phyloP scores from a whole-genome alignment of 2,113 vertebrate genomes.

The Silurus asotus region DNA sequence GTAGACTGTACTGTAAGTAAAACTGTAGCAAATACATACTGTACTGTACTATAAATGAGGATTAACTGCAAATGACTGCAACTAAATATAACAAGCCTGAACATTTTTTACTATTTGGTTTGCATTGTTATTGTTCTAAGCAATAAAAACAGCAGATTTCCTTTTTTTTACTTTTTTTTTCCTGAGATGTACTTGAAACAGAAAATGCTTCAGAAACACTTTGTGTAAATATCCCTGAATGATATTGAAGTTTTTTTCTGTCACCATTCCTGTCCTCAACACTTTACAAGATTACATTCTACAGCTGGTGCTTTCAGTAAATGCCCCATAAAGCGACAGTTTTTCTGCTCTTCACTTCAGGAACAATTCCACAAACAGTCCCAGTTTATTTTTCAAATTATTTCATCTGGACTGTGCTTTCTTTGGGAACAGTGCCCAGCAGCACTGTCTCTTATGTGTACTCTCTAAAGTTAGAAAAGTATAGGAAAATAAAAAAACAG shows the following conservation, averaged over 20 bases:
- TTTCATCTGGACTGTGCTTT: slow-evolving; percentile 1
- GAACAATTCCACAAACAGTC: not conserved
- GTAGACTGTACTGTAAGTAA: too few relatives aligned
- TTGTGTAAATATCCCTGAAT: not conserved
- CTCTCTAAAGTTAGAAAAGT: slow-evolving; percentile 1
- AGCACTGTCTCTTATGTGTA: not conserved
- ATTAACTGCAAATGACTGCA: not conserved
- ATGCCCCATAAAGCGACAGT: not conserved
- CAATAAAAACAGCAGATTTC: not conserved
- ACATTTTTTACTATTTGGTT: not conserved
- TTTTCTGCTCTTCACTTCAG: not conserved
- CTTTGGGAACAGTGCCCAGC: not conserved
- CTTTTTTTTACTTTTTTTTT: not conserved
- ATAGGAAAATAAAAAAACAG: not conserved
- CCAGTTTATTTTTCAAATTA: not conserved
- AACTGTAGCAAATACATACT: too few relatives aligned
- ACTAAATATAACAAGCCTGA: not conserved
- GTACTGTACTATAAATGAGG: too few relatives aligned
- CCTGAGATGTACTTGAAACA: not conserved
- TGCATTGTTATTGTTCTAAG: not conserved
- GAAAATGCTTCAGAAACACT: not conserved
- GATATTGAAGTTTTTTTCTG: not conserved
- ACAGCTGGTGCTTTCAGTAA: not conserved
- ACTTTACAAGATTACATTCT: not conserved
- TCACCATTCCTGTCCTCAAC: not conserved